A percentile compares a stretch with the other conserved stretches of the same genome.
phyloP scores from a whole-genome alignment of 2,797 vertebrate species.

The Poecilia wingei region DNA sequence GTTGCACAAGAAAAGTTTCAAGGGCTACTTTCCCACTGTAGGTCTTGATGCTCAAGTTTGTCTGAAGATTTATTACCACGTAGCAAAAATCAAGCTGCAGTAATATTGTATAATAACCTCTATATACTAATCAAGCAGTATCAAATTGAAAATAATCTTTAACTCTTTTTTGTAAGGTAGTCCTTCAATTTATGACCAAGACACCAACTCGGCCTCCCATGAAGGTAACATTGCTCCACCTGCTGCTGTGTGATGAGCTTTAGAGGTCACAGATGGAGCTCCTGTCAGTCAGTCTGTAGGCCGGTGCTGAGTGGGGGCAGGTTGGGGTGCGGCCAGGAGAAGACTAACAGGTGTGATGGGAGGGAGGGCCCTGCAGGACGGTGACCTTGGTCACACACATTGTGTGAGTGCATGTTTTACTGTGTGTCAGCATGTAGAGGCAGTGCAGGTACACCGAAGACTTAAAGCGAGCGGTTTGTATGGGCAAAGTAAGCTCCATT shows the following conservation, averaged over 20 bases:
- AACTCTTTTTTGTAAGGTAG: not conserved
- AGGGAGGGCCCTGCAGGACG: slow-evolving; percentile 63
- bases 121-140: not conserved
- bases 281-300: slow-evolving; percentile 60
- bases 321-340: slow-evolving; percentile 54
- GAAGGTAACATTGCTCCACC: slow-evolving; percentile 32
- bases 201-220: not conserved
- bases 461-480: slow-evolving; percentile 1
- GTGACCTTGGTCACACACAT: slow-evolving; percentile 57
- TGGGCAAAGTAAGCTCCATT: slow-evolving; percentile 11
- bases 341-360: slow-evolving; percentile 68
- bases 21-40: not conserved
- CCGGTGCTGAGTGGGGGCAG: slow-evolving; percentile 61
- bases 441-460: not conserved
- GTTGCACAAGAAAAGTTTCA: not conserved
- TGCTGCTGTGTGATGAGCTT: slow-evolving; percentile 46
- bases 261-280: slow-evolving; percentile 63
- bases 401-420: slow-evolving; percentile 18
- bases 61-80: not conserved
- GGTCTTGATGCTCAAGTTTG: not conserved
- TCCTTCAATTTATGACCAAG: slow-evolving; percentile 1
- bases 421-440: slow-evolving; percentile 15
- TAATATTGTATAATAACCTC: not conserved
- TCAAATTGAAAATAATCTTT: not conserved
- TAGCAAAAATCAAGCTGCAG: not conserved